These are phyloP conservation scores for Cercopithecus mona DNA, from an alignment of 2,113 vertebrate species.

Conservation along the genomic window DNA sequence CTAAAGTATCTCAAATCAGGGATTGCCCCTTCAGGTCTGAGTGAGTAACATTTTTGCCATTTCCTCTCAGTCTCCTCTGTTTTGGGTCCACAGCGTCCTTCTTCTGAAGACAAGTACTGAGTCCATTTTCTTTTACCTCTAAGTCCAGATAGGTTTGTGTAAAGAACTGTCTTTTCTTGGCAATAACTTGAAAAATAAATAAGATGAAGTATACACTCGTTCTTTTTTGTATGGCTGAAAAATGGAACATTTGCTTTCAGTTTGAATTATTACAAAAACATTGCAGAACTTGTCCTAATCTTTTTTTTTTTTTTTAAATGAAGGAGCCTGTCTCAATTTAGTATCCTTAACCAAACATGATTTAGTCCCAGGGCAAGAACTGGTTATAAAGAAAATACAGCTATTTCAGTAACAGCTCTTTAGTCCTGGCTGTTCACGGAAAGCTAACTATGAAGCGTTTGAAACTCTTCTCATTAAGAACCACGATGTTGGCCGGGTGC, in stretches of 20 bases:
- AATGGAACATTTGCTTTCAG: slow-evolving; percentile 45
- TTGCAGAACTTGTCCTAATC: slow-evolving; percentile 33
- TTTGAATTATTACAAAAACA: slow-evolving; percentile 68
- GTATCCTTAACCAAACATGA: slow-evolving; percentile 68
- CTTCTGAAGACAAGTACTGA: background rate
- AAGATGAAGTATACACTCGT: slow-evolving; percentile 21
- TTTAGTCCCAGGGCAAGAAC: slow-evolving; percentile 53
- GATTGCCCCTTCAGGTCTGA: background rate
- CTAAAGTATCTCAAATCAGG: background rate
- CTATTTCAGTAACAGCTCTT: slow-evolving; percentile 49
- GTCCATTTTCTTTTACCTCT: background rate
- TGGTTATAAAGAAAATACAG: slow-evolving; percentile 48
- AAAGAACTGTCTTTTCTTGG: slow-evolving; percentile 28
- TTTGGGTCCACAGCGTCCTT: background rate
- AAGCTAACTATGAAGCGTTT: slow-evolving; percentile 25
- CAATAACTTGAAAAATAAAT: slow-evolving; percentile 56
- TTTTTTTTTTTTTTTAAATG: background rate
- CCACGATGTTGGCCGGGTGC: background rate
- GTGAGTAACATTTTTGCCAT: background rate
- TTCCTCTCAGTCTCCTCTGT: background rate
- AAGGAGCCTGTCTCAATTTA: slow-evolving; percentile 56
- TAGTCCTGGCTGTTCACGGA: background rate
- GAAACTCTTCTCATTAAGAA: slow-evolving; percentile 62
- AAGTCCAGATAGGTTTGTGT: slow-evolving; percentile 17
- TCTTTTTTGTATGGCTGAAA: slow-evolving; percentile 33